Percentiles rank a stretch among this genome's conserved stretches.
Evolutionary conservation across 2,888 invertebrate genomes (phyloP).

Genomic region (Margaritifera margaritifera): DNA sequence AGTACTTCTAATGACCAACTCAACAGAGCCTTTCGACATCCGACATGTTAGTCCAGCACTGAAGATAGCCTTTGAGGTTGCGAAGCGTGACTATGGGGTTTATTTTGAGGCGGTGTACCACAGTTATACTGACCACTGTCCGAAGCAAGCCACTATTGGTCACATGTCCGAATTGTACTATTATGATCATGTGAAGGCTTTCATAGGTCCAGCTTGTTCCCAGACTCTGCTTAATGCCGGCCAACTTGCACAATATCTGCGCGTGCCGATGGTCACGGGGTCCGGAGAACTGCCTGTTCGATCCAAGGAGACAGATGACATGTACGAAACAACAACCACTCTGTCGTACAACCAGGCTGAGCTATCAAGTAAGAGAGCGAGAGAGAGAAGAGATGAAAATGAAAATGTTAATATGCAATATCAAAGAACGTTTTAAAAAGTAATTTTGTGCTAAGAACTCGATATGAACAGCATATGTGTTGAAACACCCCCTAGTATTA

Average conservation of each 20-base stretch:
- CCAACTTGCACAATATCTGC: constrained; percentile 34
- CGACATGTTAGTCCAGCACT: constrained; percentile 36
- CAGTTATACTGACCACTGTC: constrained; percentile 40
- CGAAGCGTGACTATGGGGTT: constrained; percentile 26
- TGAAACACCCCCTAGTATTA: too few relatives aligned
- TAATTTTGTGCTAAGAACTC: too few relatives aligned
- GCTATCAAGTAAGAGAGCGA: constrained; percentile 19
- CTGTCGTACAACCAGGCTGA: constrained; percentile 26
- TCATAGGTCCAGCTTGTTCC: constrained; percentile 47
- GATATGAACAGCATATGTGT: too few relatives aligned
- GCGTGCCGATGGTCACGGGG: constrained; percentile 41
- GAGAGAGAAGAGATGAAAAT: too few relatives aligned
- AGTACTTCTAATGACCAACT: constrained; percentile 41
- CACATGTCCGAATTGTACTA: constrained; percentile 38
- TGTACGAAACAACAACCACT: constrained; percentile 27
- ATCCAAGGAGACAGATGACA: constrained; percentile 9
- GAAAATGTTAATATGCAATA: too few relatives aligned
- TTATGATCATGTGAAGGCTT: constrained; percentile 29
- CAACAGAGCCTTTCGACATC: constrained; percentile 39
- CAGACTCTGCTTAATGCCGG: constrained; percentile 30
- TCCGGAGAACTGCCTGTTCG: constrained; percentile 40
- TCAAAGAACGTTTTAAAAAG: too few relatives aligned
- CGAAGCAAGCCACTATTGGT: constrained; percentile 33
- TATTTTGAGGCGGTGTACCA: constrained; percentile 25
- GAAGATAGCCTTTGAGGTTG: constrained; percentile 34